Conservation (phyloP, 37 sponge, comb jelly and placozoan species). For the Crambe crambe region DNA sequence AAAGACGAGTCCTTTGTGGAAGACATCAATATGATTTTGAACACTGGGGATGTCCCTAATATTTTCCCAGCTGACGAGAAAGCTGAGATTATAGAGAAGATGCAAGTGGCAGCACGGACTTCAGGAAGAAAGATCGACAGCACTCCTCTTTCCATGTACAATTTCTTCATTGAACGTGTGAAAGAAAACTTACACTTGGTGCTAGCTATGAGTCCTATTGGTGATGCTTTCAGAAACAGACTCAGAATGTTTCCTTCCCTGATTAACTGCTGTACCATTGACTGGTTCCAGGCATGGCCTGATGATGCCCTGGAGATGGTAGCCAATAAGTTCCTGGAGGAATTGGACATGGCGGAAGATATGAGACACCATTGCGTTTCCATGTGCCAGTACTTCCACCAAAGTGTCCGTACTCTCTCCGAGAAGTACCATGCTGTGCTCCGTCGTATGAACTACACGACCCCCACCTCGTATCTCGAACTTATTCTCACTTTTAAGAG, state of each 20-base stretch:
- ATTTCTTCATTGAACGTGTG: slow-evolving; percentile 96
- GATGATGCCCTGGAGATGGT: slow-evolving; percentile 99
- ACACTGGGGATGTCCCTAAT: slow-evolving; percentile 98
- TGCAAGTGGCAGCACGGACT: slow-evolving; percentile 80
- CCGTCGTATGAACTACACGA: slow-evolving; percentile 96
- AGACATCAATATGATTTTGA: slow-evolving; percentile 98
- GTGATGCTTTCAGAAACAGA: slow-evolving; percentile 93
- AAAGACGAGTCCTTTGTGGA: slow-evolving; percentile 98
- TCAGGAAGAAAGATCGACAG: slow-evolving; percentile 88
- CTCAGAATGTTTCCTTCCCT: slow-evolving; percentile 98
- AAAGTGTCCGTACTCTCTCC: slow-evolving; percentile 48
- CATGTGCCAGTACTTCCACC: slow-evolving; percentile 97
- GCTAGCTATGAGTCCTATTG: slow-evolving; percentile 97
- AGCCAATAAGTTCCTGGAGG: slow-evolving; percentile 98
- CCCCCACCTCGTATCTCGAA: slow-evolving; percentile 98
- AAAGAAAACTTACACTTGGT: slow-evolving; percentile 92
- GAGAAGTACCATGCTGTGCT: slow-evolving; percentile 77
- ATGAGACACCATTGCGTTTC: slow-evolving; percentile 78
- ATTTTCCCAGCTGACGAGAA: slow-evolving; percentile 96
- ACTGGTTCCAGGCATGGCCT: slow-evolving; percentile 99
- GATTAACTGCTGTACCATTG: slow-evolving; percentile 99
- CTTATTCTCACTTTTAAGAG: slow-evolving; percentile 95
- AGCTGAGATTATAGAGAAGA: slow-evolving; percentile 96
- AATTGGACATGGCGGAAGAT: slow-evolving; percentile 81
- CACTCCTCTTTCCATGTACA: slow-evolving; percentile 95